phyloP scores from a whole-genome alignment of 2,113 vertebrate genomes.

The Narcine bancroftii region DNA sequence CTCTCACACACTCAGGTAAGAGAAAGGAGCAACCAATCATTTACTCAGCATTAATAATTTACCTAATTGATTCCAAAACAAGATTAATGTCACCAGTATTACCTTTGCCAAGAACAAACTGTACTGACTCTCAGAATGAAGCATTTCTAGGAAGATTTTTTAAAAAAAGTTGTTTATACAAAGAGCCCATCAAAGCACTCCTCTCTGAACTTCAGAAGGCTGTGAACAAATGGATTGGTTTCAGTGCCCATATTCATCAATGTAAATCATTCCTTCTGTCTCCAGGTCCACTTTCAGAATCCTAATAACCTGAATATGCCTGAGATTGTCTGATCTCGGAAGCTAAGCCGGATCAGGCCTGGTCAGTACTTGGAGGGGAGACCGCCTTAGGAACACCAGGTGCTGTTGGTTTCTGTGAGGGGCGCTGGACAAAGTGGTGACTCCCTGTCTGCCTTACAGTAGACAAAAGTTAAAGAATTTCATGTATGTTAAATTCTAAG shows the following conservation, averaged over 20 bases:
- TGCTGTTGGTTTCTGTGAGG: too few relatives aligned
- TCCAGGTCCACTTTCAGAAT: neutral
- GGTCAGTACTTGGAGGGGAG: too few relatives aligned
- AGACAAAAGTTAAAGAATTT: too few relatives aligned
- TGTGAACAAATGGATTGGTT: neutral
- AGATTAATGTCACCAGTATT: neutral
- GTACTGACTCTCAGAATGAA: neutral
- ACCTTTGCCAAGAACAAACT: constrained; percentile 13
- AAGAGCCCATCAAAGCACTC: neutral
- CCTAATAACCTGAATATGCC: too few relatives aligned
- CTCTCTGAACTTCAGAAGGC: neutral
- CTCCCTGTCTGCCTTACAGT: too few relatives aligned
- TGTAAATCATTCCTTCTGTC: neutral
- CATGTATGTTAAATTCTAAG: too few relatives aligned
- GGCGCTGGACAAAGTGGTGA: too few relatives aligned
- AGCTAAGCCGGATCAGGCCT: too few relatives aligned
- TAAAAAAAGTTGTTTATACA: neutral
- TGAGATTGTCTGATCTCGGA: too few relatives aligned
- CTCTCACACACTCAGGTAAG: neutral
- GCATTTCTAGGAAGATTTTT: neutral
- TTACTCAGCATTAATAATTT: constrained; percentile 10
- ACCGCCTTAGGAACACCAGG: too few relatives aligned
- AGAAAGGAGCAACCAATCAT: neutral
- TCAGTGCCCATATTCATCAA: neutral
- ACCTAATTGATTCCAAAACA: neutral